Evolutionary conservation across 2,888 invertebrate species (phyloP).

Genomic region (Leptinotarsa tumamoca): DNA sequence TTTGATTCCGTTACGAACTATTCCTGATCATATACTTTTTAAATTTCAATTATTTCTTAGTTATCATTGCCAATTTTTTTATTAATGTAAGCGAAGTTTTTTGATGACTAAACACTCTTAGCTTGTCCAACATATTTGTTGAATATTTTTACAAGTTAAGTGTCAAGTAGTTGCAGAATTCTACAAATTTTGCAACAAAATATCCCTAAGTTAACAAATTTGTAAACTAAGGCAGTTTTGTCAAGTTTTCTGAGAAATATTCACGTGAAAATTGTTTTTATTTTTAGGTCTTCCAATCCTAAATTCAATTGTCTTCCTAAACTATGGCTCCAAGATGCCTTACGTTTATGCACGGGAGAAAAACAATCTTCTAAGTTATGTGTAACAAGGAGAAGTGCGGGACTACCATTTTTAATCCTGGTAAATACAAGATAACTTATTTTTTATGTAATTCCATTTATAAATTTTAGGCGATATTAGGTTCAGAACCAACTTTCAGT

Average conservation of each 20-base stretch:
- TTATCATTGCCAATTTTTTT: no score
- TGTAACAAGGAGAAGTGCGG: constrained; percentile 91
- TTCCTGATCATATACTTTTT: no score
- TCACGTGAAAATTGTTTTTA: neutral
- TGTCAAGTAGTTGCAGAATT: no score
- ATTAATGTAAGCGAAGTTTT: no score
- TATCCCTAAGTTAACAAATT: no score
- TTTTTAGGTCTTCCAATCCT: constrained; percentile 40
- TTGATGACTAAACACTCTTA: no score
- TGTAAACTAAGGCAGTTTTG: no score
- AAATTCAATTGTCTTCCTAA: constrained; percentile 72
- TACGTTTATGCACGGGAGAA: constrained; percentile 70
- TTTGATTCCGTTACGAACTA: neutral
- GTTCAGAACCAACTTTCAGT: constrained; percentile 73
- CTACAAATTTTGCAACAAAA: no score
- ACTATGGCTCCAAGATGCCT: constrained; percentile 74
- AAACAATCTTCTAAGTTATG: constrained; percentile 72
- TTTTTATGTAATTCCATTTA: constrained; percentile 3
- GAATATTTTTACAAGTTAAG: no score
- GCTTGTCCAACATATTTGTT: no score
- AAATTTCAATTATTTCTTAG: no score
- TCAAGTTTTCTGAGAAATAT: no score
- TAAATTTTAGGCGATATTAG: constrained; percentile 78
- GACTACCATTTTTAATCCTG: constrained; percentile 92
- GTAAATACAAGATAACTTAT: constrained; percentile 62